A percentile compares a stretch with the other conserved stretches of the same genome.
Evolutionary conservation across 2,113 vertebrate species (phyloP).

Genomic region (human): GRCh38 chr15:27594501-27595000

Average conservation of each 20-base stretch:
- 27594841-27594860: neutral
- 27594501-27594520: no score
- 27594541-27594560: no score
- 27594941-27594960: neutral
- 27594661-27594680: no score
- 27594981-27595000: neutral
- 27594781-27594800: neutral
- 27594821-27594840: neutral
- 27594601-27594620: no score
- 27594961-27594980: neutral
- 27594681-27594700: neutral
- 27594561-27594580: no score
- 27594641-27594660: no score
- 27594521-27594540: no score
- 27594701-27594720: neutral
- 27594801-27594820: neutral
- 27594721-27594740: neutral
- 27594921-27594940: neutral
- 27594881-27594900: neutral
- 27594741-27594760: neutral
- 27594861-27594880: neutral
- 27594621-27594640: no score
- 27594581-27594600: no score
- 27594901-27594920: neutral
- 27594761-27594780: neutral